phyloP scores from a whole-genome alignment of 2,888 invertebrate species.

The Isotomurus palustris region DNA sequence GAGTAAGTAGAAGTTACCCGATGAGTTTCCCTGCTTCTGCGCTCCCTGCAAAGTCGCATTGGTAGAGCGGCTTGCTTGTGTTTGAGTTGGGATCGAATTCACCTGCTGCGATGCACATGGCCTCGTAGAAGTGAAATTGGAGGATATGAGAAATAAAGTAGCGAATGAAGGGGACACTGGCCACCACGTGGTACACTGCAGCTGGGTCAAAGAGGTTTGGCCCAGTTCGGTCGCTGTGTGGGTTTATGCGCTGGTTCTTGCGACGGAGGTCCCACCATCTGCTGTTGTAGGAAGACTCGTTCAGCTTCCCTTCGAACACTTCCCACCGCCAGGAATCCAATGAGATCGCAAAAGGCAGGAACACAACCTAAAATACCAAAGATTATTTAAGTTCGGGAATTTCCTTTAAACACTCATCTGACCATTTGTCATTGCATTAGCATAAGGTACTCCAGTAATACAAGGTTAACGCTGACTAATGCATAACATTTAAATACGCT shows the following conservation, averaged over 20 bases:
- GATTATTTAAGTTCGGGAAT: neutral
- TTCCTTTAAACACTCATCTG: neutral
- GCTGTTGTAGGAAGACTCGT: constrained; percentile 45
- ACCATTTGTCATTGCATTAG: neutral
- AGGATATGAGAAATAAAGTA: neutral
- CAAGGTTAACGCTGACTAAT: too few relatives aligned
- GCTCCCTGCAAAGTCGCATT: constrained; percentile 53
- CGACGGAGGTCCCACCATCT: constrained; percentile 48
- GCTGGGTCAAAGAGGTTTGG: constrained; percentile 50
- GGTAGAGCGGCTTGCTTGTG: constrained; percentile 51
- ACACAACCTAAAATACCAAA: constrained; percentile 47
- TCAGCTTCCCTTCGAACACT: constrained; percentile 46
- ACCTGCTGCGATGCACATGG: constrained; percentile 52
- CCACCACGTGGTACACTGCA: constrained; percentile 50
- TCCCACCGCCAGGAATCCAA: constrained; percentile 49
- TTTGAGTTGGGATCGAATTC: constrained; percentile 48
- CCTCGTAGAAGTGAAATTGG: constrained; percentile 55
- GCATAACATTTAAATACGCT: too few relatives aligned
- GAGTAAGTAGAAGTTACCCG: constrained; percentile 21
- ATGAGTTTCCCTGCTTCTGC: constrained; percentile 51
- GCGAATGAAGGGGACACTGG: constrained; percentile 46
- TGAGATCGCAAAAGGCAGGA: constrained; percentile 48
- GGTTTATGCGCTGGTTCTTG: constrained; percentile 44
- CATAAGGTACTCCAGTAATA: neutral
- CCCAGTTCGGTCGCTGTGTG: constrained; percentile 32